Base-by-base conservation (phyloP, 2,113 vertebrate genomes). In the Arothron firmamentum region DNA sequence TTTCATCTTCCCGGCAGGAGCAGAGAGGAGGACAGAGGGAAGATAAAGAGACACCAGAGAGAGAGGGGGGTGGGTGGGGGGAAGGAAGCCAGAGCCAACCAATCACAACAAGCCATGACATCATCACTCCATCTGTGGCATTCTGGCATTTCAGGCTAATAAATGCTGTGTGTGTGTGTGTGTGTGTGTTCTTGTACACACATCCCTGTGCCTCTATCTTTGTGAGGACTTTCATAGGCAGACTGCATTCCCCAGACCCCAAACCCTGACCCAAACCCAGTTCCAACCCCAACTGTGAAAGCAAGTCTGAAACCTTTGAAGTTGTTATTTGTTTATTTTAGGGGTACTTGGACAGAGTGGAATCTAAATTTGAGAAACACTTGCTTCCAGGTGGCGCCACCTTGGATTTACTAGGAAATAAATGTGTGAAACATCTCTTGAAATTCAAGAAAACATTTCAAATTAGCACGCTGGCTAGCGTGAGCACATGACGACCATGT, bases 1-100 rank as follows among this genome's bases (percentile, higher is more conserved):
- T 81, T 74, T 51, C 73, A 65, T 28, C 74, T 90, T 91, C 91
- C 92, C 92, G 84, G 88, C 78, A 59, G 74, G 72, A 74, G 62
- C 71, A 62, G 60, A 80, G 51, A 62, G 56, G 43, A 55, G 28
- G 41, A 59, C 56, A 45, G 57, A 67, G 38, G 6, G 3, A 65
- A 48, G 14, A 28, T 52, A 62, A 49, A 50, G 69, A 72, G 21
- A 59, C 70, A 58, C 60, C 23, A 41, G 51, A 52, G 52, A 69
- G 59, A 52, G 59, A 66, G 65, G 21, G 53, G 70, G 66, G 31
- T 15, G 56, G 58, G 61, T 56, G 41, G 49, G 42, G 69, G 68
- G 28, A 63, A 43, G 56, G 58, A 63, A 77, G 65, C 50, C 19
- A 19, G 58, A 3, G 41, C 19, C 58, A 70, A 21, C 87, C 85